Base-by-base conservation (phyloP, 1,140 invertebrate genomes). In the Sycophaga agraensis region DNA sequence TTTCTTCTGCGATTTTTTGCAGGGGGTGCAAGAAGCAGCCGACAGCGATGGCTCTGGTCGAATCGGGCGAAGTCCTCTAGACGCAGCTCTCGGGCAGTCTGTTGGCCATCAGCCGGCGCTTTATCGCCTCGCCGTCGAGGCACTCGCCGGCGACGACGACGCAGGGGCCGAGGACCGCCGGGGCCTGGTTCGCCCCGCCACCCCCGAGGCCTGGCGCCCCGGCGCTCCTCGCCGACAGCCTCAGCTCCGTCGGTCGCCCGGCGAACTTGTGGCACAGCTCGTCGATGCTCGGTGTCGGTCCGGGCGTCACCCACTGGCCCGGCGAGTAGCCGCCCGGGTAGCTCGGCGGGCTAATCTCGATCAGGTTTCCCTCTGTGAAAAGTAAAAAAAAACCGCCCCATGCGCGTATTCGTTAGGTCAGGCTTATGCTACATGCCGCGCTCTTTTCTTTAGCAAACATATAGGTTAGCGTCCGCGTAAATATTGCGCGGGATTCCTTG, bases 61-160 rank as follows among this genome's bases (percentile, higher is more conserved):
- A n/a, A n/a, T n/a, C n/a, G n/a, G n/a, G n/a, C n/a, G n/a, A n/a
- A n/a, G n/a, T n/a, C 28, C 35, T 66, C 84, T 87, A 89, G 51
- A 90, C 89, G 75, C 88, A 89, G 66, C 87, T 89, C 75, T 90
- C 88, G 2, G 89, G 89, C 68, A 90, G 84, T 71, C 88, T 85
- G 72, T 87, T 87, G 50, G 88, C 87, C 79, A 90, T 87, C 4
- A 90, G 82, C 66, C 88, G 84, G 73, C 89, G 86, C 70, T 89
- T 90, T 73, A 90, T 89, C 62, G 87, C 88, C 70, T 88, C 84
- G 4, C 89, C 88, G 64, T 80, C 73, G 58, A 79, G 68, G 22
- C 79, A 80, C 56, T 79, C 79, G 31, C 79, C 75, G 46, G 77
- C 75, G 46, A 81, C 73, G 54, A 79, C 73, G 50, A 79, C 74